These are phyloP conservation scores for Pristis pectinata DNA, from an alignment of 2,797 vertebrate genomes.

Conservation along the genomic window DNA sequence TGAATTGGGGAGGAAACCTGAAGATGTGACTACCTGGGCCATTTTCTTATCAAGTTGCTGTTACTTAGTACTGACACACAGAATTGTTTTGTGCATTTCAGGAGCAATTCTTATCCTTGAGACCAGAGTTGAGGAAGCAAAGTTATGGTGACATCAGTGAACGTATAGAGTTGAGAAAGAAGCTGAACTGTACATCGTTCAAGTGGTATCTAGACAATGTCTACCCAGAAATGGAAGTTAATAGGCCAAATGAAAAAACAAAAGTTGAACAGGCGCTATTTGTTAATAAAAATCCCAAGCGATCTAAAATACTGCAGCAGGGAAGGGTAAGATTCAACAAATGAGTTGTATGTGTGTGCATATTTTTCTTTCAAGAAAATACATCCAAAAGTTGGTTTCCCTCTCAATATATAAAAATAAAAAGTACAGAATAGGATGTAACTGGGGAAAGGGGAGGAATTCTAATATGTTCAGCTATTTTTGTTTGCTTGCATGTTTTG, in stretches of 20 bases:
- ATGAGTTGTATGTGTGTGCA: neutral
- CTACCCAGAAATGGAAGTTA: constrained; percentile 89
- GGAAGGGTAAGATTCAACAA: constrained; percentile 70
- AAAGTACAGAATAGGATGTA: neutral
- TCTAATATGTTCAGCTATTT: neutral
- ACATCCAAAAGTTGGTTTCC: no score
- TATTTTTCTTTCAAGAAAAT: no score
- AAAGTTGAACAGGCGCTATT: constrained; percentile 73
- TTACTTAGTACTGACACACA: neutral
- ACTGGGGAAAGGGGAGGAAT: neutral
- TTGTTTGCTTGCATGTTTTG: neutral
- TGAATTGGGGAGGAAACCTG: neutral
- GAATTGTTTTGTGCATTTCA: constrained; percentile 42
- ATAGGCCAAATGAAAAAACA: constrained; percentile 58
- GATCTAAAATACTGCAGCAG: constrained; percentile 76
- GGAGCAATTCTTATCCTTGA: constrained; percentile 88
- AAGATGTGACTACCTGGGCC: neutral
- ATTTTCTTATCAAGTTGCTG: neutral
- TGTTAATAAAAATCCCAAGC: constrained; percentile 72
- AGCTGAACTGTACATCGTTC: constrained; percentile 77
- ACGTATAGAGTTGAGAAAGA: constrained; percentile 69
- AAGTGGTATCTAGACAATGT: constrained; percentile 88
- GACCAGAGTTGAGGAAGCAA: constrained; percentile 76
- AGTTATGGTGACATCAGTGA: constrained; percentile 78
- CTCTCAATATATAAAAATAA: neutral